A percentile compares a stretch with the other conserved stretches of the same genome.
phyloP scores from a whole-genome alignment of 2,113 vertebrate genomes.

The Plotosus lineatus region DNA sequence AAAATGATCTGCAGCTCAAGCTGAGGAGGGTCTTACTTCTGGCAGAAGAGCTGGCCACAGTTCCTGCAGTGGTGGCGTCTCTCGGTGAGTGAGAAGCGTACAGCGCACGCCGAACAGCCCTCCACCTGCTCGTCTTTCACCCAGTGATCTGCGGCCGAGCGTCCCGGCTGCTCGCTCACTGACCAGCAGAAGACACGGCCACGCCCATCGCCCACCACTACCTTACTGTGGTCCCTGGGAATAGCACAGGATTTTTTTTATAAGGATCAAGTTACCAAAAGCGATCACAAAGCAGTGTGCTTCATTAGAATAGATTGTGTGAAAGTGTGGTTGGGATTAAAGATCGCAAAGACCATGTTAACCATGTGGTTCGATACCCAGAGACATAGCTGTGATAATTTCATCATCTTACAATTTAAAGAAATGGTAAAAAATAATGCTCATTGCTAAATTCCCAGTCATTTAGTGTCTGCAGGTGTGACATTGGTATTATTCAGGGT shows the following conservation, averaged over 20 bases:
- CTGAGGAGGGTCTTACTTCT: conserved; percentile 82
- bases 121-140: conserved; percentile 97
- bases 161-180: conserved; percentile 93
- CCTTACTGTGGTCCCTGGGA: conserved; percentile 93
- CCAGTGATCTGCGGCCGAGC: conserved; percentile 95
- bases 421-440: too few species aligned
- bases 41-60: conserved; percentile 98
- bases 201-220: conserved; percentile 91
- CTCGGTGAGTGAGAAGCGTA: conserved; percentile 94
- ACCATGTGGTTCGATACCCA: too few species aligned
- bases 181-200: conserved; percentile 98
- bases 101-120: conserved; percentile 88
- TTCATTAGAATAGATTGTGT: too few species aligned
- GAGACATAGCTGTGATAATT: too few species aligned
- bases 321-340: too few species aligned
- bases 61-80: conserved; percentile 96
- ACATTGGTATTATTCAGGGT: too few species aligned
- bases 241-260: background rate
- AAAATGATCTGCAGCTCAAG: background rate
- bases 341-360: too few species aligned
- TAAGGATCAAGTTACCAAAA: too few species aligned
- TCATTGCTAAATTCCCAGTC: too few species aligned
- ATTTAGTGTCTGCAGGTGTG: too few species aligned
- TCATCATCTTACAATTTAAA: too few species aligned
- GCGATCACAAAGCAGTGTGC: too few species aligned